Evolutionary conservation across 2,113 vertebrate genomes (phyloP), one percentile per base, ranked within the genome.

Genomic region (Stegostoma tigrinum): DNA sequence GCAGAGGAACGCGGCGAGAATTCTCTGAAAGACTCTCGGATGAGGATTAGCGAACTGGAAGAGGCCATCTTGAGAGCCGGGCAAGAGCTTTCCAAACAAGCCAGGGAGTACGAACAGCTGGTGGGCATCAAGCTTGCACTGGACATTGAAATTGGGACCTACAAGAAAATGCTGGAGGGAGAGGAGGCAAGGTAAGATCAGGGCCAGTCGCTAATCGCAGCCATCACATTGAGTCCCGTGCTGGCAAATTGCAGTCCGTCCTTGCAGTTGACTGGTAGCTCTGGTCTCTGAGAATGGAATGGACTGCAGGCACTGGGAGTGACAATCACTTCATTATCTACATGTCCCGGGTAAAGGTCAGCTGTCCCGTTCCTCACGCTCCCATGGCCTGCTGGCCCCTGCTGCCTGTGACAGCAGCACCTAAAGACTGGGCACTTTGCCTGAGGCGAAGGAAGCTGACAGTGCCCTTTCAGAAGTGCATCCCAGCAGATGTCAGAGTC

Each of bases 71-170:
- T 98, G 96, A 98, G 98, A 96, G 98, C 98, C 96, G 99, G 99
- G 97, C 98, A 98, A 24, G 98, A 99, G 96, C 98, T 99, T 98
- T 98, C 98, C 38, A 97, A 98, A 90, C 98, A 99, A 97, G 97
- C 99, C 86, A 97, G 98, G 0, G 98, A 99, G 34, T 98, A 99
- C 97, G 98, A 99, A 97, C 98, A 99, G 96, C 98, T 99, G 45
- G 98, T 98, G 98, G 99, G 98, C 0, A 96, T 98, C 96, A 99
- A 99, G 75, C 96, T 99, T 97, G 98, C 98, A 64, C 97, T 99
- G 98, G 99, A 99, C 95, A 97, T 99, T 0, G 99, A 99, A 97
- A 99, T 99, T 0, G 98, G 98, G 0, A 99, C 99, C 96, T 99
- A 99, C 97, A 98, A 97, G 86, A 98, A 98, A 4, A 66, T 99